Base-by-base conservation (phyloP, 1,140 invertebrate species). In the Holcopasites calliopsidis region DNA sequence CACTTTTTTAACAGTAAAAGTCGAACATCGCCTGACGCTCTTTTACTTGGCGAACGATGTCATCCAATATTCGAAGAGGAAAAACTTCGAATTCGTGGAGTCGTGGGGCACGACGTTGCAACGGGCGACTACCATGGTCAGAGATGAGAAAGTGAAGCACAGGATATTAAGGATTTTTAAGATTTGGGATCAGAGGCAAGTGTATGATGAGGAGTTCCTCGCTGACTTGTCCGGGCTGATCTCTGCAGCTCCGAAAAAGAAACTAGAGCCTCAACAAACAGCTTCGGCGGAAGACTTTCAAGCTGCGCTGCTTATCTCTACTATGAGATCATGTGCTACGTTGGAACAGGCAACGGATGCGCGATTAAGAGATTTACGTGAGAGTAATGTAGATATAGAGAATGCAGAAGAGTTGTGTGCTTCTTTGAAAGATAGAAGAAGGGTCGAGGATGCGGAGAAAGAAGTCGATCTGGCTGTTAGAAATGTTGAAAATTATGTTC, bases 1-100 rank as follows among this genome's bases (percentile, higher is more conserved):
- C 18, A 8, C 3, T n/a, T 66, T 57, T 61, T 80, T 50, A 38
- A 74, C 88, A 96, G 96, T 95, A 31, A 95, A 95, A 90, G 94
- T 96, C 13, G 96, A 97, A 79, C 97, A 98, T 87, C 93, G 97
- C 42, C 90, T 99, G 49, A 95, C 96, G 2, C 90, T 99, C n/a
- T 98, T 98, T 91, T 98, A 99, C 91, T 92, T 99, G 85, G 97
- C 97, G 26, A 99, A 99, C 92, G 98, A 99, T 94, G 97, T 99
- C 28, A 97, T 98, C 85, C 98, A 99, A 88, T 98, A 98, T 87
- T 97, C 97, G 74, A 98, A 98, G 86, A 93, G 96, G 76, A 98
- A 98, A 90, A 96, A 96, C 79, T 95, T 95, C 87, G 95, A 96
- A 75, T 97, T 97, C 90, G 96, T 97, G 0, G 96, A 97, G 77